A percentile compares a stretch with the other conserved stretches of the same genome.
Evolutionary conservation across 2,113 vertebrate genomes (phyloP).

Genomic region (Numenius arquata): DNA sequence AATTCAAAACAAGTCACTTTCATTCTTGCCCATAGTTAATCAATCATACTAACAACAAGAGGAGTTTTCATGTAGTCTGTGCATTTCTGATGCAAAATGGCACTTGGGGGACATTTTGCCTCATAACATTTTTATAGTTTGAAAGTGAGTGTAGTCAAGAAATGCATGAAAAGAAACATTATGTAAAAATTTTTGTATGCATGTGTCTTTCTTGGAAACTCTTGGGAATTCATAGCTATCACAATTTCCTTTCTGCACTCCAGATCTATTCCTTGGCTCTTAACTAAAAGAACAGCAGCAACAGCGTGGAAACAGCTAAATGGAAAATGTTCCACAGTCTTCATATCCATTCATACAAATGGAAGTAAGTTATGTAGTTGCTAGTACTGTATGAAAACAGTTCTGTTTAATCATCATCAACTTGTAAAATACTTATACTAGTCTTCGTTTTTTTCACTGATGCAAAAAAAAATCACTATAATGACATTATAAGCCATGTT

Average conservation of each 20-base stretch:
- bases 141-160: not conserved
- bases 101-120: accelerated
- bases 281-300: not conserved
- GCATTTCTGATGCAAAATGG: not conserved
- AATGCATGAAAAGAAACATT: not conserved
- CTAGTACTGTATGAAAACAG: not conserved
- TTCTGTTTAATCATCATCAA: not conserved
- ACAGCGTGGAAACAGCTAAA: not conserved
- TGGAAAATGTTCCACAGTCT: not conserved
- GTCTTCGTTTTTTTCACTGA: not conserved
- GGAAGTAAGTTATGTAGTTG: not conserved
- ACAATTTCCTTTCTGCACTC: not conserved
- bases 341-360: not conserved
- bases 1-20: not conserved
- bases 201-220: not conserved
- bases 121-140: not conserved
- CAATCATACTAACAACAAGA: not conserved
- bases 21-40: not conserved
- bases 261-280: not conserved
- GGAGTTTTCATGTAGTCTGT: not conserved
- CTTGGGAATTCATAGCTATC: not conserved
- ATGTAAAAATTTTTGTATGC: not conserved
- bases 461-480: not conserved
- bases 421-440: not conserved
- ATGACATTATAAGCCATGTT: not conserved